Evolutionary conservation across 2,113 vertebrate genomes (phyloP), one percentile per base, ranked within the genome.

Genomic region (Rhea americana): DNA sequence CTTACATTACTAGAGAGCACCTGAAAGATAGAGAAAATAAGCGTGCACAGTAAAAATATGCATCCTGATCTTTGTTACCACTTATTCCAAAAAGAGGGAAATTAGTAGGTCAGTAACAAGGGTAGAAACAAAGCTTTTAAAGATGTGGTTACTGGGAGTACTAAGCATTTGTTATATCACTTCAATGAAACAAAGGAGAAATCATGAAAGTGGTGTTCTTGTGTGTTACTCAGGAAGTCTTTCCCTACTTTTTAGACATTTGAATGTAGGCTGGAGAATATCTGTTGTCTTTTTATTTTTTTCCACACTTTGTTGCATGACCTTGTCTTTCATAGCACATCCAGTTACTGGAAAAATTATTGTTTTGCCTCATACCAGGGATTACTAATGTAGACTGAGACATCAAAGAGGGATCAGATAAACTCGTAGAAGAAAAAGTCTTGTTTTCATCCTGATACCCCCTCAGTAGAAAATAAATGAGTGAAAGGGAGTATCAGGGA

Each of bases 401-500:
- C 58, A 95, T 89, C 73, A 94, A 65, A 90, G 83, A 86, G 32
- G 58, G 83, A 92, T 91, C 81, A 96, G 77, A 93, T 72, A 74
- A 93, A 41, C 28, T 73, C 71, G 94, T 84, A 72, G 89, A 94
- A 91, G 47, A 92, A 93, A 92, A 93, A 75, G 55, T 91, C 39
- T 88, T 78, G 15, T 78, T 83, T 65, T 85, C 67, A 62, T 93
- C 72, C 37, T 66, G 30, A 67, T 81, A 81, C 51, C 37, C 61
- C 19, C 62, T 63, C 78, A 93, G 76, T 35, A 91, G 51, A 82
- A 94, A 93, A 82, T 19, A 90, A 22, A 89, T 56, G 68, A 83
- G 11, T 72, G 56, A 75, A 90, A 56, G 47, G 88, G 56, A 83
- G 26, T n/a, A 39, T 61, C 21, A 61, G 65, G 35, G 13, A 43